These are phyloP conservation scores for Cassiopea xamachana DNA, from an alignment of 30 jellyfish, hydroid and myxozoan genomes.

Conservation along the genomic window DNA sequence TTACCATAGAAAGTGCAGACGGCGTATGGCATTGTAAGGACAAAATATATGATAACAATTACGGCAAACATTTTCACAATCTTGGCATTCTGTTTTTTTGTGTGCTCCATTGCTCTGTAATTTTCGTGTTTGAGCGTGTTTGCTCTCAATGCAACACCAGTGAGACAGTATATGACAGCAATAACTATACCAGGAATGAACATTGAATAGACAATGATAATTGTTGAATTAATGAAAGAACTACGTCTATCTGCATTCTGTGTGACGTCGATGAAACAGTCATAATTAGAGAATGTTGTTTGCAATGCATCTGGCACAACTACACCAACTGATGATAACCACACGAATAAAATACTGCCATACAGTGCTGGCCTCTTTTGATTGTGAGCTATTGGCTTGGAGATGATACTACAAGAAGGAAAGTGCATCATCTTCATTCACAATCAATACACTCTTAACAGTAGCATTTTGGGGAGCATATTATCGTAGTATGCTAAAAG, in stretches of 20 bases:
- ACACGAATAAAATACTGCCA: background rate
- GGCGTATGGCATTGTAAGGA: constrained; percentile 53
- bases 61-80: constrained; percentile 44
- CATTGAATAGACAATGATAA: background rate
- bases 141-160: constrained; percentile 31
- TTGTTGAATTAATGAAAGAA: background rate
- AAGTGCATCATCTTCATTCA: background rate
- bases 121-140: constrained; percentile 30
- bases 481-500: too few species aligned
- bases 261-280: background rate
- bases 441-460: too few species aligned
- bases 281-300: background rate
- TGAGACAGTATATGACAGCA: constrained; percentile 14
- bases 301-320: constrained; percentile 7
- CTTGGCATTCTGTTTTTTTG: constrained; percentile 24
- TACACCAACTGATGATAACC: background rate
- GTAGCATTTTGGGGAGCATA: too few species aligned
- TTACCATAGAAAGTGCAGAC: background rate
- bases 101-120: constrained; percentile 28
- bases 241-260: background rate
- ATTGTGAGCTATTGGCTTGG: constrained; percentile 25
- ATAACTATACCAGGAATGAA: constrained; percentile 32
- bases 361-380: background rate
- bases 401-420: background rate
- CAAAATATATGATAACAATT: constrained; percentile 14